Evolutionary conservation across 2,797 vertebrate genomes (phyloP), one percentile per base, ranked within the genome.

Genomic region (Peromyscus aztecus): DNA sequence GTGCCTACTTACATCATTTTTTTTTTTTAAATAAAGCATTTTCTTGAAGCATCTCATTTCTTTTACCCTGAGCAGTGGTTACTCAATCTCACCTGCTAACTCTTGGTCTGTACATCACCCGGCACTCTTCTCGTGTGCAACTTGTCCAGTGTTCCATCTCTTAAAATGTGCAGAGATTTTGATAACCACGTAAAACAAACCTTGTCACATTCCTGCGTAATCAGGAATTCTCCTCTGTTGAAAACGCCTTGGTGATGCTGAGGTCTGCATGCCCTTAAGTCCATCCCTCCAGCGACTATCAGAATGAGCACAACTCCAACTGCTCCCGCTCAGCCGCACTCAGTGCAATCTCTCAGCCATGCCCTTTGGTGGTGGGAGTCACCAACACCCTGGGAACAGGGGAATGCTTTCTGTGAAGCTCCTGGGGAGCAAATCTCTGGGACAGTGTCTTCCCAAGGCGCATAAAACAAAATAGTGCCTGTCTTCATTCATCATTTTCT

Each of bases 181-280:
- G 97, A 97, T 96, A 97, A 97, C 94, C 19, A 0, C 52, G 90
- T 95, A 96, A 96, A 95, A 94, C 95, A 95, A 97, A 95, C 94
- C 96, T 90, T 94, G 94, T 97, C 95, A 91, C 96, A 98, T 97
- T 98, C 97, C 96, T 97, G 94, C 4, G 89, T 93, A 97, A 97
- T 98, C 96, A 94, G 96, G 59, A 92, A 81, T 97, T 96, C 95
- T 91, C 71, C 89, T 93, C 94, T 96, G 97, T 96, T 90, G 96
- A 95, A 97, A 98, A 97, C 14, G 6, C 94, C 90, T 67, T 10
- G 55, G 90, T 77, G 96, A 97, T 92, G 96, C 63, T 96, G 93
- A 98, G 75, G 92, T 31, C 82, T 92, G 71, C 59, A 13, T 37
- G 89, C 67, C 80, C 93, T 59, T 1, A 59, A 80, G 34, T 78